phyloP scores from a whole-genome alignment of 1,140 invertebrate genomes.

The Panulirus ornatus region DNA sequence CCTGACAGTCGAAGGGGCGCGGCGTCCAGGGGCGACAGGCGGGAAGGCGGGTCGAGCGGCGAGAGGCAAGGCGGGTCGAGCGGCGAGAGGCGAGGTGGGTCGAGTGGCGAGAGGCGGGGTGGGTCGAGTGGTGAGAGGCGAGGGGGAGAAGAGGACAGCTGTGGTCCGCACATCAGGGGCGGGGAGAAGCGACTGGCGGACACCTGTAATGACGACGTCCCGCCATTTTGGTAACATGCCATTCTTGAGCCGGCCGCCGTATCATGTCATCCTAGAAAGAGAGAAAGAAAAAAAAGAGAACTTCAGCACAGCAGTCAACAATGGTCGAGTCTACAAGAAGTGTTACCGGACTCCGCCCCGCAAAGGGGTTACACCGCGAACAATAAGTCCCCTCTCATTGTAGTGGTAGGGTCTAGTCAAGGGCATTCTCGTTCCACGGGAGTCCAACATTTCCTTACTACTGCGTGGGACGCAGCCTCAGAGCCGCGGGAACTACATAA shows the following conservation, averaged over 20 bases:
- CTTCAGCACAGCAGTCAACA: slow-evolving; percentile 27
- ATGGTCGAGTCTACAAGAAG: not conserved
- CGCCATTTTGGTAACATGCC: slow-evolving; percentile 63
- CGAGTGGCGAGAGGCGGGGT: slow-evolving; percentile 36
- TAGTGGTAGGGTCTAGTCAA: too few species aligned
- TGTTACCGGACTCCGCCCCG: too few species aligned
- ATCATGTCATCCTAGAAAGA: slow-evolving; percentile 67
- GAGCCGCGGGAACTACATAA: too few species aligned
- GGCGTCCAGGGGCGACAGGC: not conserved
- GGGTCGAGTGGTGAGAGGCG: slow-evolving; percentile 27
- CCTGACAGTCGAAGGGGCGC: slow-evolving; percentile 11
- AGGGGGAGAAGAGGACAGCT: slow-evolving; percentile 16
- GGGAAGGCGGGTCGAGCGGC: not conserved
- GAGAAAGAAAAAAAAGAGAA: slow-evolving; percentile 36
- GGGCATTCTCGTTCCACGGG: too few species aligned
- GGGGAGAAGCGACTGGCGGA: slow-evolving; percentile 34
- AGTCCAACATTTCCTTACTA: too few species aligned
- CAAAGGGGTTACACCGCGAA: too few species aligned
- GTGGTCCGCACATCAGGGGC: slow-evolving; percentile 47
- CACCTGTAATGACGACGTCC: slow-evolving; percentile 45
- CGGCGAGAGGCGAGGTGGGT: slow-evolving; percentile 17
- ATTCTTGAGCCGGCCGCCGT: slow-evolving; percentile 41
- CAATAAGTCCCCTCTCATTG: too few species aligned
- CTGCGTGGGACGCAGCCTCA: too few species aligned
- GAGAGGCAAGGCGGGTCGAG: slow-evolving; percentile 5